A percentile compares a stretch with the other conserved stretches of the same genome.
These are phyloP conservation scores for Dascillus cervinus DNA, from an alignment of 2,888 invertebrate genomes.

Conservation along the genomic window DNA sequence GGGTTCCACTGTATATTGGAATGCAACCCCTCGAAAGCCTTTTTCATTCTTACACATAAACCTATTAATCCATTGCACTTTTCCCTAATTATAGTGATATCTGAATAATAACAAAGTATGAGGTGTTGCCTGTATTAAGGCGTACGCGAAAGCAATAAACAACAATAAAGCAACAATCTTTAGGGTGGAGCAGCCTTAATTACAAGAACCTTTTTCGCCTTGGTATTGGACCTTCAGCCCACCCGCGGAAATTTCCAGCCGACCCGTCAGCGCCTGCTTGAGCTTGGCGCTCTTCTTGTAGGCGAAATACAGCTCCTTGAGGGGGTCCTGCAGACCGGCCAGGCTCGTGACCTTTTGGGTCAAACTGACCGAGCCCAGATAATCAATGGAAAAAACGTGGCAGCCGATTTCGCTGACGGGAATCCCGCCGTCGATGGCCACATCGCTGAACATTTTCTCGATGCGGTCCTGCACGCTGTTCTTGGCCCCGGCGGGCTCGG, in stretches of 20 bases:
- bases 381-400: conserved; percentile 61
- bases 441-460: conserved; percentile 76
- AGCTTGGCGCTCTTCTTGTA: conserved; percentile 50
- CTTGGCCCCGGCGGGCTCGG: conserved; percentile 43
- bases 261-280: conserved; percentile 50
- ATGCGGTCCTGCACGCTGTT: conserved; percentile 80
- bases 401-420: conserved; percentile 48
- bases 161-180: too few relatives aligned
- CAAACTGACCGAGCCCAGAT: conserved; percentile 73
- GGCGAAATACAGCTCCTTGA: conserved; percentile 63
- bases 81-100: too few relatives aligned
- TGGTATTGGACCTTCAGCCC: conserved; percentile 68
- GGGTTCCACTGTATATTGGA: too few relatives aligned
- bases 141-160: too few relatives aligned
- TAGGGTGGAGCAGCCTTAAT: too few relatives aligned
- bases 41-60: too few relatives aligned
- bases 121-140: too few relatives aligned
- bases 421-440: conserved; percentile 50
- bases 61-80: too few relatives aligned
- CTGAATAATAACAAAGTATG: too few relatives aligned
- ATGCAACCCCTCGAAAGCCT: too few relatives aligned
- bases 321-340: conserved; percentile 72
- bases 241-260: conserved; percentile 58
- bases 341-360: conserved; percentile 75
- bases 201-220: conserved; percentile 49